Percentiles rank a stretch among this genome's conserved stretches.
phyloP scores from a whole-genome alignment of 2,888 invertebrate species.

The Panopea generosa region DNA sequence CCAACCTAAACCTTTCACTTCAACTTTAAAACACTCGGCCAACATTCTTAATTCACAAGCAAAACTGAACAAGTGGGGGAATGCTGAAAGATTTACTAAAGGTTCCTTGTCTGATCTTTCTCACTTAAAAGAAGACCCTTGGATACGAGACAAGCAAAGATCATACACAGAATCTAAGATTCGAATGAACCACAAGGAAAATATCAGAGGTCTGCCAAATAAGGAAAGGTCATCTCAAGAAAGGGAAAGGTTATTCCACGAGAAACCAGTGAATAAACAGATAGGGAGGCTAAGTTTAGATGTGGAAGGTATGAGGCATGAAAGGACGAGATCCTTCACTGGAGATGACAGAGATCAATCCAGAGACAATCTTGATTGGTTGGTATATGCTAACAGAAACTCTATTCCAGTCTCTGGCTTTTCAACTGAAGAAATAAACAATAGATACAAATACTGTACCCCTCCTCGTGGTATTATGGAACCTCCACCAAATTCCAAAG shows the following conservation, averaged over 20 bases:
- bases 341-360: constrained; percentile 53
- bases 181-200: neutral
- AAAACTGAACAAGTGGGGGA: constrained; percentile 66
- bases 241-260: neutral
- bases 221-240: neutral
- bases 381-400: constrained; percentile 78
- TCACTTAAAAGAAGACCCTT: constrained; percentile 72
- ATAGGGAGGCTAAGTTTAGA: constrained; percentile 36
- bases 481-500: constrained; percentile 25
- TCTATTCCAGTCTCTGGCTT: constrained; percentile 67
- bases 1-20: constrained; percentile 62
- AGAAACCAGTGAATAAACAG: constrained; percentile 27
- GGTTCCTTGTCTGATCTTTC: constrained; percentile 68
- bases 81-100: constrained; percentile 66
- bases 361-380: constrained; percentile 76
- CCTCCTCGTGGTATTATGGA: constrained; percentile 63
- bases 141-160: constrained; percentile 64
- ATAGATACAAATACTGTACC: constrained; percentile 62
- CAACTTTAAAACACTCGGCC: constrained; percentile 56
- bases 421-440: constrained; percentile 43
- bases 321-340: constrained; percentile 55
- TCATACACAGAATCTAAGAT: constrained; percentile 54
- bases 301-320: constrained; percentile 19
- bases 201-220: neutral
- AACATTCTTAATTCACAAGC: constrained; percentile 55